Conservation (phyloP, 2,888 invertebrate genomes). For the Sinotaia quadrata region DNA sequence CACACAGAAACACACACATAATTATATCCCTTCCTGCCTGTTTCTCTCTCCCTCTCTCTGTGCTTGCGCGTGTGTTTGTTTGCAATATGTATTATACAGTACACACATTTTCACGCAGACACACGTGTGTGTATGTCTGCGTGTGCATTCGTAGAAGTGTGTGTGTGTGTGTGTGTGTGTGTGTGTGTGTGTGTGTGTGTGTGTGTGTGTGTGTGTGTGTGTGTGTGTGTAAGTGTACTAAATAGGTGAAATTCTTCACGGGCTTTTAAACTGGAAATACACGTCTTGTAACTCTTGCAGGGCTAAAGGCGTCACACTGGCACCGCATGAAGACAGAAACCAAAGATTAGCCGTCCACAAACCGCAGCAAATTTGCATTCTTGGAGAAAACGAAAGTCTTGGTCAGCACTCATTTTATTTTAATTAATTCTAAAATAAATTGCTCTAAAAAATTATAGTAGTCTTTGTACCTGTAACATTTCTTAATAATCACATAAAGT, state of each 20-base stretch:
- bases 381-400: constrained; percentile 57
- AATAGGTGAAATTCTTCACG: too few relatives aligned
- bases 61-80: too few relatives aligned
- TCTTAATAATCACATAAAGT: too few relatives aligned
- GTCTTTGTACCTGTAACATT: too few relatives aligned
- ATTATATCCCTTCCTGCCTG: neutral
- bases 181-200: constrained; percentile 11
- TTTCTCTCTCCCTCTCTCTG: constrained; percentile 7
- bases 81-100: too few relatives aligned
- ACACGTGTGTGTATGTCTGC: neutral
- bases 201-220: constrained; percentile 13
- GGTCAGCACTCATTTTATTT: constrained; percentile 52
- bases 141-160: neutral
- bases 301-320: constrained; percentile 29
- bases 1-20: neutral
- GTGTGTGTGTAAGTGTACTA: neutral
- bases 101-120: neutral
- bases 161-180: neutral
- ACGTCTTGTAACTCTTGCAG: constrained; percentile 32
- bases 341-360: constrained; percentile 43
- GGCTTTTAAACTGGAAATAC: too few relatives aligned
- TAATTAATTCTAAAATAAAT: too few relatives aligned
- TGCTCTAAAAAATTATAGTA: too few relatives aligned
- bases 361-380: constrained; percentile 54
- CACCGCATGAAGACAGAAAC: constrained; percentile 49